Conservation (phyloP, 2,888 invertebrate genomes). For the Temnothorax unifasciatus region DNA sequence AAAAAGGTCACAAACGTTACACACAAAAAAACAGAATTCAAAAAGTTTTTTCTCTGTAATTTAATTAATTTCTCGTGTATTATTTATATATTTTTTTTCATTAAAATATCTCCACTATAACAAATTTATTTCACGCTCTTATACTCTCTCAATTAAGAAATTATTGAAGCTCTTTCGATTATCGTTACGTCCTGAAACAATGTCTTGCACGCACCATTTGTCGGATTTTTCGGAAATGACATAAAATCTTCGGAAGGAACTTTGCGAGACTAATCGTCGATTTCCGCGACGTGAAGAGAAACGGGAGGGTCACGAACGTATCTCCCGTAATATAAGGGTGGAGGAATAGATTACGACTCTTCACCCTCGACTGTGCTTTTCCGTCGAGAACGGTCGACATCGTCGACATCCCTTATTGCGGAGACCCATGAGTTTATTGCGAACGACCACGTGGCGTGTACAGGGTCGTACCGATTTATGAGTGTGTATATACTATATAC, state of each 20-base stretch:
- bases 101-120: not conserved
- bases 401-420: slow-evolving; percentile 76
- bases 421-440: slow-evolving; percentile 80
- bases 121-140: not conserved
- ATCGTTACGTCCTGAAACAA: not conserved
- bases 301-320: slow-evolving; percentile 55
- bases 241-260: slow-evolving; percentile 15
- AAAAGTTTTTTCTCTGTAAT: not conserved
- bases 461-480: slow-evolving; percentile 68
- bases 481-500: slow-evolving; percentile 56
- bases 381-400: slow-evolving; percentile 67
- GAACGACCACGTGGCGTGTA: slow-evolving; percentile 65
- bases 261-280: slow-evolving; percentile 49
- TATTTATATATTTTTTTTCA: not conserved
- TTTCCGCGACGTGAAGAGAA: slow-evolving; percentile 46
- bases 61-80: slow-evolving; percentile 2
- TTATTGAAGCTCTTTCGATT: not conserved
- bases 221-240: not conserved
- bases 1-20: not conserved
- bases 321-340: slow-evolving; percentile 71
- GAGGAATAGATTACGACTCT: slow-evolving; percentile 78
- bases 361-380: slow-evolving; percentile 71
- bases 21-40: not conserved
- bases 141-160: not conserved
- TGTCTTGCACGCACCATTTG: not conserved